Conservation (phyloP, 2,113 vertebrate species). For the Anguilla japonica region DNA sequence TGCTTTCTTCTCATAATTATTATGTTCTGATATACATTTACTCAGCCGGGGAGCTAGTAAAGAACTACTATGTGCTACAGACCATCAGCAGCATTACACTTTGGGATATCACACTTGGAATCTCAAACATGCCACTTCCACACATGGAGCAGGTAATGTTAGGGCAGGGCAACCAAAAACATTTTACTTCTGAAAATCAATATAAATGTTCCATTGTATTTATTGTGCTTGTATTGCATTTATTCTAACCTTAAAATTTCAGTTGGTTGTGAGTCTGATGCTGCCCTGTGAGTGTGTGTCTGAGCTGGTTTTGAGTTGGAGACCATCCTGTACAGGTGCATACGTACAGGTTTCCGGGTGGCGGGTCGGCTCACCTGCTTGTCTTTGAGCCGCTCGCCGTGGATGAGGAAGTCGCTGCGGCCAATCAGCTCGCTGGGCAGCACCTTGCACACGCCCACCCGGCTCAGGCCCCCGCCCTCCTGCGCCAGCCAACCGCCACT, state of each 20-base stretch:
- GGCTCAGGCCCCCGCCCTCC: conserved; percentile 93
- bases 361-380: conserved; percentile 80
- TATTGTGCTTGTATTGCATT: too few relatives aligned
- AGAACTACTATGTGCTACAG: background rate
- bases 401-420: conserved; percentile 92
- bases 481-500: conserved; percentile 98
- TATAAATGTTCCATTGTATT: too few relatives aligned
- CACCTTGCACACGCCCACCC: conserved; percentile 96
- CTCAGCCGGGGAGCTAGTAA: background rate
- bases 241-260: too few relatives aligned
- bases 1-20: background rate
- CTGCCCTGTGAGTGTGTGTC: too few relatives aligned
- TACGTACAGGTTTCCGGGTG: background rate
- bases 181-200: too few relatives aligned
- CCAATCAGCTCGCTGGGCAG: conserved; percentile 79
- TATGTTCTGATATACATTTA: background rate
- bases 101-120: background rate
- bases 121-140: background rate
- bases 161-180: background rate
- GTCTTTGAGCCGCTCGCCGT: conserved; percentile 93
- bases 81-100: background rate
- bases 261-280: too few relatives aligned
- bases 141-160: too few relatives aligned
- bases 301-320: too few relatives aligned
- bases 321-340: too few relatives aligned